Evolutionary conservation across 2,113 vertebrate genomes (phyloP).

Genomic region (Marmota monax): DNA sequence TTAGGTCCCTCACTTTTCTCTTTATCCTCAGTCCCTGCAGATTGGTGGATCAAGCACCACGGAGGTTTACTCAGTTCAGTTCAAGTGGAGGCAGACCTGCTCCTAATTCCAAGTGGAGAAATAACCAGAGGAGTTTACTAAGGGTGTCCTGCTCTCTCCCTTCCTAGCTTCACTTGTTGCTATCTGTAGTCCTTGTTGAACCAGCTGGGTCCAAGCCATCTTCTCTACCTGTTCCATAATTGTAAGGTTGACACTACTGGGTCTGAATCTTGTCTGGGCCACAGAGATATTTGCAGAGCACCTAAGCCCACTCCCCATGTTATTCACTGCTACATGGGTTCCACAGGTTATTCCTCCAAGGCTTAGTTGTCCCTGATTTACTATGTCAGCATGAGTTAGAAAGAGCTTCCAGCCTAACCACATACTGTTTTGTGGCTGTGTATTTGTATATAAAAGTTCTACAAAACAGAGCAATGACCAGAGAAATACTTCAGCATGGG

Average conservation of each 20-base stretch:
- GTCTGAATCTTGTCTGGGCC: not conserved
- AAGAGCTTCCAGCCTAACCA: not conserved
- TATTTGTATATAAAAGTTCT: not conserved
- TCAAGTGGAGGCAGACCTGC: not conserved
- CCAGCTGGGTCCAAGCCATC: not conserved
- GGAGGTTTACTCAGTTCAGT: not conserved
- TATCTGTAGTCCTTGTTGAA: not conserved
- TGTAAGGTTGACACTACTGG: not conserved
- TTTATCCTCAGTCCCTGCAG: fast-evolving
- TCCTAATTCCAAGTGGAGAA: not conserved
- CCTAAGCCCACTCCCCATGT: too few species aligned
- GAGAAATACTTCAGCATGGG: not conserved
- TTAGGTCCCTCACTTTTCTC: not conserved
- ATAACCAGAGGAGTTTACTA: not conserved
- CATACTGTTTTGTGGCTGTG: not conserved
- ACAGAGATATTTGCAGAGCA: not conserved
- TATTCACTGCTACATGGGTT: not conserved
- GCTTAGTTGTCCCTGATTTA: not conserved
- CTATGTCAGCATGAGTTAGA: not conserved
- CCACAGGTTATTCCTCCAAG: not conserved
- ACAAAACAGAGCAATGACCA: not conserved
- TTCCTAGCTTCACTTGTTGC: not conserved
- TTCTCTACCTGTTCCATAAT: not conserved
- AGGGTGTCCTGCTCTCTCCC: not conserved
- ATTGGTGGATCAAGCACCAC: not conserved